Evolutionary conservation across 2,888 invertebrate genomes (phyloP), one percentile per base, ranked within the genome.

Genomic region (Drosophila neutralis): DNA sequence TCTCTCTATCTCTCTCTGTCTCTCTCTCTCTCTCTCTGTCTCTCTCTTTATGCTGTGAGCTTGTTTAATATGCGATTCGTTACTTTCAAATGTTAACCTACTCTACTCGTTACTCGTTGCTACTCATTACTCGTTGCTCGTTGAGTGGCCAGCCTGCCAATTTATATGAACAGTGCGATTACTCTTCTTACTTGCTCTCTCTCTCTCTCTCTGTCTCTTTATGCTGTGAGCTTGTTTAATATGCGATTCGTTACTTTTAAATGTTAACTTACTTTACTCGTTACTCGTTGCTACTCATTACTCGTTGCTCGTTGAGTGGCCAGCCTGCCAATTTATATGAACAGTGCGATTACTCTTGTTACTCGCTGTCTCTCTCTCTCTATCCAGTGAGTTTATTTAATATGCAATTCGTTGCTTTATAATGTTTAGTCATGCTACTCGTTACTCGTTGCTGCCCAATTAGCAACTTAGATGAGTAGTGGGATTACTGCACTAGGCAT

Each of bases 41-140:
- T 21, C 2, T 13, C 6, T 3, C 7, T n/a, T 2, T 40, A 5
- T 40, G 1, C 8, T 42, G 11, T 4, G 29, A 15, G 7, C 0
- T 11, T 29, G 18, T 18, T 18, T 10, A 38, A 8, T 13, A 8
- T 29, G 18, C 18, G 4, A 18, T 29, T 49, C 18, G 18, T 29
- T 18, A 49, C 11, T 49, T 49, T 29, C 1, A 1, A 10, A 27
- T 27, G 48, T 48, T 27, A 7, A 24, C 0, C 7, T 48, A 5
- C 27, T 48, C 6, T 48, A 53, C 57, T 52, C 29, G 36, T 45
- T 57, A 24, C 52, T 51, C 38, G 51, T 1, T 27, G 5, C 31
- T 56, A n/a, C n/a, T n/a, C 11, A 13, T 3, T n/a, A n/a, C n/a
- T n/a, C n/a, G 21, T 21, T 21, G 21, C 21, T 21, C 21, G 21